These are phyloP conservation scores for Acanthochromis polyacanthus DNA, from an alignment of 2,113 vertebrate genomes.

Conservation along the genomic window DNA sequence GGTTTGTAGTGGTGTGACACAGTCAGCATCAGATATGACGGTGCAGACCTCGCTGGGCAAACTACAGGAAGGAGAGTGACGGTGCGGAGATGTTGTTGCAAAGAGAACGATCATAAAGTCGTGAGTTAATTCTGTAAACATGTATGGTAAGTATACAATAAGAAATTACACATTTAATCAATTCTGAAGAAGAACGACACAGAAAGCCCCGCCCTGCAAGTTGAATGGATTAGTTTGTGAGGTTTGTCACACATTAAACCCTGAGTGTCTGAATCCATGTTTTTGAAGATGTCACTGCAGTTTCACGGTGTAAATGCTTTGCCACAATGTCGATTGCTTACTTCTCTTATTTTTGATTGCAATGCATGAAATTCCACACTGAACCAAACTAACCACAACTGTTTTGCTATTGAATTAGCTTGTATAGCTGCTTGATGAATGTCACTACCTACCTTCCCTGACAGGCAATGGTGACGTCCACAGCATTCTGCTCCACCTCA, in stretches of 20 bases:
- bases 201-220: too few species aligned
- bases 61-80: conserved; percentile 73
- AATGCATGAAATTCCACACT: too few species aligned
- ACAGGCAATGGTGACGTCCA: conserved; percentile 92
- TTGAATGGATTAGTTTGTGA: too few species aligned
- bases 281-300: too few species aligned
- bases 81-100: background rate
- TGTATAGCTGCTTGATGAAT: background rate
- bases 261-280: too few species aligned
- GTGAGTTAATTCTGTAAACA: background rate
- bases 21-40: conserved; percentile 90
- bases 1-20: conserved; percentile 84
- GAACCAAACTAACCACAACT: too few species aligned
- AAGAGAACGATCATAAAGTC: background rate
- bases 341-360: too few species aligned
- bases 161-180: background rate
- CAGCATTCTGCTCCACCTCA: conserved; percentile 85
- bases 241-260: too few species aligned
- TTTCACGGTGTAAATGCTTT: too few species aligned
- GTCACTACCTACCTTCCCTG: conserved; percentile 89
- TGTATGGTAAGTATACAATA: background rate
- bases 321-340: too few species aligned
- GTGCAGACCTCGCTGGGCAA: conserved; percentile 92
- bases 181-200: too few species aligned
- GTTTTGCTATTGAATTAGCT: too few species aligned